phyloP scores from a whole-genome alignment of 1,140 invertebrate species.

The Glossosoma conforme region DNA sequence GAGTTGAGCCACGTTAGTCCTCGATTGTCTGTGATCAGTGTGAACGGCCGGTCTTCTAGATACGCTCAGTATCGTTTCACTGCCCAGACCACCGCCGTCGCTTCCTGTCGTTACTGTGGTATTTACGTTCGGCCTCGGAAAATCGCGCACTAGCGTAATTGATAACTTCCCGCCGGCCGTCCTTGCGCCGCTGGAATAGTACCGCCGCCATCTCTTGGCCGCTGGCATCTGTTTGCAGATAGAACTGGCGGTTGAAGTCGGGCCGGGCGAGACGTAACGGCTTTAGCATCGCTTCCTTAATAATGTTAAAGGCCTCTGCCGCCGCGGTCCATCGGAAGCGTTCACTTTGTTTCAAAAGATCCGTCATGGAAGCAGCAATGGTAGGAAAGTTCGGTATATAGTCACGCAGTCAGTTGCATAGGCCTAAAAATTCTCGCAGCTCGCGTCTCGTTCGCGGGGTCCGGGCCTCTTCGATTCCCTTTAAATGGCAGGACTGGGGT shows the following conservation, averaged over 20 bases:
- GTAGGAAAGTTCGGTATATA: too few species aligned
- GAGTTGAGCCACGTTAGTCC: conserved; percentile 30
- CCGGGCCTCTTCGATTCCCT: too few species aligned
- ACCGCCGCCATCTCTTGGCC: too few species aligned
- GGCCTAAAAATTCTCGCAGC: conserved; percentile 28
- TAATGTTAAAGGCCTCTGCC: conserved; percentile 30
- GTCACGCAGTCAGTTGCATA: too few species aligned
- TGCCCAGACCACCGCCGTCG: conserved; percentile 36
- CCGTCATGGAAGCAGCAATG: too few species aligned
- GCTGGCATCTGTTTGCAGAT: too few species aligned
- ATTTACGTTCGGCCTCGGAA: not conserved
- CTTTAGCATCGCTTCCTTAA: conserved; percentile 32
- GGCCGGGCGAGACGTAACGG: conserved; percentile 25
- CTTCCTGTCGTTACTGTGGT: not conserved
- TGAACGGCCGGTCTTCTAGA: conserved; percentile 34
- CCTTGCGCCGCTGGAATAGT: too few species aligned
- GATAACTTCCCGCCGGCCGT: not conserved
- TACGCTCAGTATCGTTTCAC: conserved; percentile 33
- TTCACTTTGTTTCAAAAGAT: conserved; percentile 1
- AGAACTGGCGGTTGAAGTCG: conserved; percentile 30
- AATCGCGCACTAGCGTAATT: too few species aligned
- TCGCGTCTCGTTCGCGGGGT: too few species aligned
- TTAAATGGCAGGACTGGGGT: too few species aligned
- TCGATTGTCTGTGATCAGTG: conserved; percentile 31
- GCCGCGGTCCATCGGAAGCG: too few species aligned